Evolutionary conservation across 2,113 vertebrate species (phyloP).

Genomic region (Stegastes partitus): DNA sequence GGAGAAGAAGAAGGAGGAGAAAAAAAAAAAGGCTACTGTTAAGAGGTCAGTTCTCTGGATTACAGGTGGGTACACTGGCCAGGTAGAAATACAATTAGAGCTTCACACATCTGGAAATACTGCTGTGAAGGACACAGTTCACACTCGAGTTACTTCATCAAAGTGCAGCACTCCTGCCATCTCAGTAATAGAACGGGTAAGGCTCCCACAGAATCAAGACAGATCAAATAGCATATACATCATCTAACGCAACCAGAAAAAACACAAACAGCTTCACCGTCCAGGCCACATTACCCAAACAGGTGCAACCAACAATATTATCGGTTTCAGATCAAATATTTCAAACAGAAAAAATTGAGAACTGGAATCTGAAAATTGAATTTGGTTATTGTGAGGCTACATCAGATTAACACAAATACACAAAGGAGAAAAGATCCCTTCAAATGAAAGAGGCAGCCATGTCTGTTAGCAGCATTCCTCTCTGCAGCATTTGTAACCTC

Average conservation of each 20-base stretch:
- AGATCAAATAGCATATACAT: slow-evolving; percentile 13
- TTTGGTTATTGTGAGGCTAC: slow-evolving; percentile 30
- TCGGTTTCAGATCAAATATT: not conserved
- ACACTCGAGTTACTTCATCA: slow-evolving; percentile 33
- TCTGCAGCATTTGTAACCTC: slow-evolving; percentile 15
- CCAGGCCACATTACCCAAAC: slow-evolving; percentile 20
- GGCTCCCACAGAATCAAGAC: slow-evolving; percentile 28
- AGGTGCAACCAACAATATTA: slow-evolving; percentile 12
- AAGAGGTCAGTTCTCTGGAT: slow-evolving; percentile 46
- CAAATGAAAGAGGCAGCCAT: slow-evolving; percentile 10
- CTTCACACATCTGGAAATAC: slow-evolving; percentile 40
- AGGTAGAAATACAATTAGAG: slow-evolving; percentile 38
- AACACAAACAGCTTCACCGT: slow-evolving; percentile 8
- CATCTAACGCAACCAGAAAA: slow-evolving; percentile 22
- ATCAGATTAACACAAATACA: slow-evolving; percentile 33
- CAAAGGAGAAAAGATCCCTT: slow-evolving; percentile 15
- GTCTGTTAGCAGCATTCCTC: slow-evolving; percentile 25
- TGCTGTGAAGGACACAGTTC: slow-evolving; percentile 24
- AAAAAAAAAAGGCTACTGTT: slow-evolving; percentile 41
- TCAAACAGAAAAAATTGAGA: slow-evolving; percentile 14
- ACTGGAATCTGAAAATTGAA: slow-evolving; percentile 13
- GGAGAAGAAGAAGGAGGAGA: not conserved
- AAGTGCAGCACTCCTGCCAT: slow-evolving; percentile 42
- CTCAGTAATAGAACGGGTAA: slow-evolving; percentile 8
- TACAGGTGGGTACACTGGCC: slow-evolving; percentile 49